Percentiles rank a stretch among this genome's conserved stretches.
Conservation (phyloP, 2,888 invertebrate species). For the Phlogophora meticulosa region DNA sequence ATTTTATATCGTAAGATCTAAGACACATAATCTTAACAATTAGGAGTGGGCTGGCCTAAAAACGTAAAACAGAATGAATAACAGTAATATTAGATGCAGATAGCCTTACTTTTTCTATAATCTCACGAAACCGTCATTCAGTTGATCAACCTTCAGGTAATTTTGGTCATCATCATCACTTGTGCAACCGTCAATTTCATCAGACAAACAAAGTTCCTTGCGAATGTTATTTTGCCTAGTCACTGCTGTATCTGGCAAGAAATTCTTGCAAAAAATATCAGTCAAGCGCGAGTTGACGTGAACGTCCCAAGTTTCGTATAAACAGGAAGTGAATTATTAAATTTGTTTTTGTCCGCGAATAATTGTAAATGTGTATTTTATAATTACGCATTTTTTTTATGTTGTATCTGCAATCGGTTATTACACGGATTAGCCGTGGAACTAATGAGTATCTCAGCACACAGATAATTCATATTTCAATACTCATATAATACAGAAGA, state of each 20-base stretch:
- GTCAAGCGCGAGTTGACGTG: conserved; percentile 35
- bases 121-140: background rate
- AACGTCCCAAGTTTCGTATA: conserved; percentile 17
- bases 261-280: conserved; percentile 27
- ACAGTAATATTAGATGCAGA: no score
- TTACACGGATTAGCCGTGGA: conserved; percentile 3
- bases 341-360: conserved; percentile 25
- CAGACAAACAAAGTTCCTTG: conserved; percentile 18
- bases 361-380: conserved; percentile 24
- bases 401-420: conserved; percentile 11
- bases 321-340: conserved; percentile 41
- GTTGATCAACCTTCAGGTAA: background rate
- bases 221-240: conserved; percentile 12
- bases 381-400: conserved; percentile 37
- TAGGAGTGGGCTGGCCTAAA: no score
- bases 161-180: conserved; percentile 11
- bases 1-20: no score
- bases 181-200: conserved; percentile 25
- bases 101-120: no score
- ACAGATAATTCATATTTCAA: no score
- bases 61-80: no score
- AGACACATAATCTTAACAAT: no score
- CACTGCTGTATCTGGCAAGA: conserved; percentile 20
- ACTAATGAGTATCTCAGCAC: background rate
- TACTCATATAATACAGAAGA: no score